phyloP scores from a whole-genome alignment of 1,140 invertebrate species.

The Oreohelix idahoensis region DNA sequence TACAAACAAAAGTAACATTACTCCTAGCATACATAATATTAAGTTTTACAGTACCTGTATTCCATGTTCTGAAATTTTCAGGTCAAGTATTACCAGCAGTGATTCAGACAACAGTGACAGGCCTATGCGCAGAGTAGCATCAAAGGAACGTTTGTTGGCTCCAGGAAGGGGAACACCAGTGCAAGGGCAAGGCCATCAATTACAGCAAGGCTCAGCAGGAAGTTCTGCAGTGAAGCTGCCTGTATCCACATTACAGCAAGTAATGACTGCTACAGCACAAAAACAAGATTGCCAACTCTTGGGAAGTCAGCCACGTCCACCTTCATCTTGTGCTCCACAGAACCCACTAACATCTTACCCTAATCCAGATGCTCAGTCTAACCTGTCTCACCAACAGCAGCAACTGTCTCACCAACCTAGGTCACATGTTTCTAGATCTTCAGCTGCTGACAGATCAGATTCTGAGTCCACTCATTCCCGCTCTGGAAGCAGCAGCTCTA shows the following conservation, averaged over 20 bases:
- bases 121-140: conserved; percentile 1
- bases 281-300: background rate
- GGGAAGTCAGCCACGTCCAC: background rate
- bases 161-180: conserved; percentile 3
- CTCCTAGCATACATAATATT: too few species aligned
- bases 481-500: conserved; percentile 32
- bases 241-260: background rate
- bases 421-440: conserved; percentile 1
- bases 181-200: background rate
- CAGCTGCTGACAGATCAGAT: conserved; percentile 26
- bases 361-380: background rate
- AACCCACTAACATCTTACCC: background rate
- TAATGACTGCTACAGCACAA: background rate
- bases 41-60: too few species aligned
- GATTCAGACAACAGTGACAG: conserved; percentile 50
- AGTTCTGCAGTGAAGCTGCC: background rate
- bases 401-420: background rate
- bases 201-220: background rate
- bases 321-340: background rate
- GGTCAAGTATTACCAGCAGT: conserved; percentile 50
- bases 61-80: conserved; percentile 19
- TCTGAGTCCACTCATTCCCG: conserved; percentile 17
- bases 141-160: conserved; percentile 16
- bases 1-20: too few species aligned
- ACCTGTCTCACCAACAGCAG: background rate